A percentile compares a stretch with the other conserved stretches of the same genome.
Conservation (phyloP, 2,797 vertebrate genomes). For the Betta splendens region DNA sequence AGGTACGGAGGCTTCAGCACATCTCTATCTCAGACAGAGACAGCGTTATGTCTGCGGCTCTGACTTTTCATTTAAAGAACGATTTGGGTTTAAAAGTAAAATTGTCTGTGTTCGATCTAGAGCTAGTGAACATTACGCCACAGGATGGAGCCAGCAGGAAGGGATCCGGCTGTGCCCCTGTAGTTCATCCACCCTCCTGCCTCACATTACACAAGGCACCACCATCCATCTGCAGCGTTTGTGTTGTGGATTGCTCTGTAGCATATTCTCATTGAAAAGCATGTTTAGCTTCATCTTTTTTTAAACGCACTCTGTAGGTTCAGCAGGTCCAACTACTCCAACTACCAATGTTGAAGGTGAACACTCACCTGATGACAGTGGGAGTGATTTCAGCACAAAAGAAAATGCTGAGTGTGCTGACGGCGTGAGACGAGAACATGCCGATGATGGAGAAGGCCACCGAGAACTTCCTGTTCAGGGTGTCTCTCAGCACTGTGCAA, state of each 20-base stretch:
- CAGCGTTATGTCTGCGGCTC: too few relatives aligned
- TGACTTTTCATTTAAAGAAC: too few relatives aligned
- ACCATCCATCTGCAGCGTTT: too few relatives aligned
- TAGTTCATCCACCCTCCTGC: not conserved
- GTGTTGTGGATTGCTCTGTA: too few relatives aligned
- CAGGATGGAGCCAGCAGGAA: constrained; percentile 41
- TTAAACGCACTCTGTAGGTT: too few relatives aligned
- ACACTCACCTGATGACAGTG: constrained; percentile 94
- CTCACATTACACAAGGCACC: too few relatives aligned
- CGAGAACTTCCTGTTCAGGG: constrained; percentile 94
- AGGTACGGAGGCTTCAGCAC: not conserved
- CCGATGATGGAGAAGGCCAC: constrained; percentile 95
- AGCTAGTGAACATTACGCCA: constrained; percentile 31
- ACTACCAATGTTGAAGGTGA: too few relatives aligned
- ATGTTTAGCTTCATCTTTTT: too few relatives aligned
- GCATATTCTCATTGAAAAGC: too few relatives aligned
- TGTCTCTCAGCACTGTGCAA: constrained; percentile 87
- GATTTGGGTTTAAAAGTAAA: too few relatives aligned
- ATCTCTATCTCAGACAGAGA: not conserved
- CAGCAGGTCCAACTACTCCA: too few relatives aligned
- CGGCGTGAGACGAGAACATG: constrained; percentile 97
- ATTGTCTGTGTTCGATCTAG: too few relatives aligned
- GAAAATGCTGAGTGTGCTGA: constrained; percentile 96
- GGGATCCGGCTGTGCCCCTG: not conserved
- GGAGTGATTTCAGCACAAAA: constrained; percentile 98